These are phyloP conservation scores for Calephelis nemesis DNA, from an alignment of 1,140 invertebrate species.

Conservation along the genomic window DNA sequence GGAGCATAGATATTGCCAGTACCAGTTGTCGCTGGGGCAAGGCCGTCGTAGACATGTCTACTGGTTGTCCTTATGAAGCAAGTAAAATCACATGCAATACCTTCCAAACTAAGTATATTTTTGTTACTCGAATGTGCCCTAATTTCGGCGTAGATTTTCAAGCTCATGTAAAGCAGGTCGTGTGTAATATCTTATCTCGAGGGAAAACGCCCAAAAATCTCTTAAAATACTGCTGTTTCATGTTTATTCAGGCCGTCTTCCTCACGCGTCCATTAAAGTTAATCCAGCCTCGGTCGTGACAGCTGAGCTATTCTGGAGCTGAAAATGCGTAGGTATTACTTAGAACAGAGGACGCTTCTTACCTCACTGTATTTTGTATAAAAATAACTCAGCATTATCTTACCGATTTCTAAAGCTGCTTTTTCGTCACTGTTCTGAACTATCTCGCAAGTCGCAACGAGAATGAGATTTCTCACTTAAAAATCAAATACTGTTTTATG, in stretches of 20 bases:
- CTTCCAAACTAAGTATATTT: background rate
- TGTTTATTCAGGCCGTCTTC: background rate
- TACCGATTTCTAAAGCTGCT: too few relatives aligned
- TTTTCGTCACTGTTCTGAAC: too few relatives aligned
- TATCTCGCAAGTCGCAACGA: too few relatives aligned
- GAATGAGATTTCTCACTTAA: too few relatives aligned
- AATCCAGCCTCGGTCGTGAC: background rate
- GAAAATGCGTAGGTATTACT: background rate
- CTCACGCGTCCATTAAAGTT: slow-evolving; percentile 8
- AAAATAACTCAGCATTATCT: background rate
- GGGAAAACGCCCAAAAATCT: background rate
- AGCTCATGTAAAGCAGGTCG: background rate
- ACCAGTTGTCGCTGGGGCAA: too few relatives aligned
- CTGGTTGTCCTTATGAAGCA: too few relatives aligned
- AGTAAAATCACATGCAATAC: too few relatives aligned
- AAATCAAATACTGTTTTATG: too few relatives aligned
- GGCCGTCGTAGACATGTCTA: too few relatives aligned
- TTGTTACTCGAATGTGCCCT: background rate
- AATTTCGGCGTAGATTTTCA: slow-evolving; percentile 1
- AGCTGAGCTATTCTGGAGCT: background rate
- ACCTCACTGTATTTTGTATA: background rate
- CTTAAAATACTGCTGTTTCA: background rate
- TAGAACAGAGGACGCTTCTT: background rate
- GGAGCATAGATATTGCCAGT: too few relatives aligned
- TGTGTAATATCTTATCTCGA: background rate